Evolutionary conservation across 1,140 invertebrate species (phyloP).

Genomic region (Sarcophaga peregrina): DNA sequence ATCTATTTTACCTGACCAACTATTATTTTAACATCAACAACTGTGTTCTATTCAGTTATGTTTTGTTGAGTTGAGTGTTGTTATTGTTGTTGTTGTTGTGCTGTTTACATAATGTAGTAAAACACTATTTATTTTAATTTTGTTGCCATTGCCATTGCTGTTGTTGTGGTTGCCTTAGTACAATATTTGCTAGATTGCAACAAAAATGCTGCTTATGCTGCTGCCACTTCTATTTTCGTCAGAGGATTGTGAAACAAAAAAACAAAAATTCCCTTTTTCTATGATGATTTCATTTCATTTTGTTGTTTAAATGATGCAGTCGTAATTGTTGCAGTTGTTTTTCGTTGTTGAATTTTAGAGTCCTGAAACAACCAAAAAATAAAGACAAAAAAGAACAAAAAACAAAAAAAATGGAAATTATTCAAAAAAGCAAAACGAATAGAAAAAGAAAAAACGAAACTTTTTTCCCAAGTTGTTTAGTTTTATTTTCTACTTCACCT

Average conservation of each 20-base stretch:
- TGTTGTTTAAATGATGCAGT: conserved; percentile 35
- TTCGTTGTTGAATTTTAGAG: not conserved
- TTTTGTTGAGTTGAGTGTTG: conserved; percentile 12
- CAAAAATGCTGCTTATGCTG: not conserved
- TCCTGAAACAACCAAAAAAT: not conserved
- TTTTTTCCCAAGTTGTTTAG: not conserved
- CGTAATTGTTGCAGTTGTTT: conserved; percentile 40
- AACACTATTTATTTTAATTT: too few relatives aligned
- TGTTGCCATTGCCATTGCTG: not conserved
- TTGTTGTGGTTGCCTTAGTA: not conserved
- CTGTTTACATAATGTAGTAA: not conserved
- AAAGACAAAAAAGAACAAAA: not conserved
- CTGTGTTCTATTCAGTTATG: not conserved
- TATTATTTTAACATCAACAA: conserved; percentile 40
- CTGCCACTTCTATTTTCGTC: not conserved
- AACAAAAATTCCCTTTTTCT: not conserved
- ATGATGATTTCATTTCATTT: conserved; percentile 20
- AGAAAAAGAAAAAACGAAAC: too few relatives aligned
- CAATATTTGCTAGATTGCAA: not conserved
- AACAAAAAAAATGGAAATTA: not conserved
- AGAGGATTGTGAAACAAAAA: not conserved
- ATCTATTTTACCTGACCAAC: conserved; percentile 31
- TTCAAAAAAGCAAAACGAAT: not conserved
- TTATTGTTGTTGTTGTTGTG: conserved; percentile 24
- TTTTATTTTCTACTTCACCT: not conserved